Conservation (phyloP, 1,140 invertebrate species). For the Lasioglossum albipes region DNA sequence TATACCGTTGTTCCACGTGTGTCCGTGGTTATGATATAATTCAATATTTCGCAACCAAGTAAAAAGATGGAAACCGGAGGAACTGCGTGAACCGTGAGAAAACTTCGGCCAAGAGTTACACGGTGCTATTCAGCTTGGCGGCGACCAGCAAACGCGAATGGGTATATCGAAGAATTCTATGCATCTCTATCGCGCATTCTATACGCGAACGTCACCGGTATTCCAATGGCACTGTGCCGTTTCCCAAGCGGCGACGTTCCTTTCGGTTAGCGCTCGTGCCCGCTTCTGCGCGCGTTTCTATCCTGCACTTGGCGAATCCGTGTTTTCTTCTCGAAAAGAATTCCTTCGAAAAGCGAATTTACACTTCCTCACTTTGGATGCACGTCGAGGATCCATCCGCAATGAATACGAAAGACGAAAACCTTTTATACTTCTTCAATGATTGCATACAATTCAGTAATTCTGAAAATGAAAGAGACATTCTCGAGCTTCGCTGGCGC, state of each 20-base stretch:
- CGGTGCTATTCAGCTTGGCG: background rate
- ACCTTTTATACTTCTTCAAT: too few relatives aligned
- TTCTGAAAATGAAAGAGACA: too few relatives aligned
- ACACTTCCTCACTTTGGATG: too few relatives aligned
- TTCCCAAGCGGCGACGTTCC: slow-evolving; percentile 33
- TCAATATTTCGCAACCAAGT: slow-evolving; percentile 24
- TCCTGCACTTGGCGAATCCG: too few relatives aligned
- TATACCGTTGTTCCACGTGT: too few relatives aligned
- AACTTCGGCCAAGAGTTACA: background rate
- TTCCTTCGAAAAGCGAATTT: too few relatives aligned
- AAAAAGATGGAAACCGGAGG: slow-evolving; percentile 5
- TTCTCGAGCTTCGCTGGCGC: too few relatives aligned
- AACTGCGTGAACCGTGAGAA: slow-evolving; percentile 9
- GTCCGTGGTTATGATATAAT: background rate
- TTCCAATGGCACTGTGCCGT: slow-evolving; percentile 38
- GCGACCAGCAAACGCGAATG: background rate
- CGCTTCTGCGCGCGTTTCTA: too few relatives aligned
- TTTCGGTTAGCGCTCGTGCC: background rate
- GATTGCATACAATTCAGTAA: too few relatives aligned
- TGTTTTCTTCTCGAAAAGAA: too few relatives aligned
- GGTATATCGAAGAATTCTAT: slow-evolving; percentile 34
- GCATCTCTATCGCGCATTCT: slow-evolving; percentile 38
- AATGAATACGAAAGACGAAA: too few relatives aligned
- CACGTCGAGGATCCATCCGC: too few relatives aligned
- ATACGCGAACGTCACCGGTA: slow-evolving; percentile 36